phyloP scores from a whole-genome alignment of 2,888 invertebrate genomes.

The Odontocolon sp. region DNA sequence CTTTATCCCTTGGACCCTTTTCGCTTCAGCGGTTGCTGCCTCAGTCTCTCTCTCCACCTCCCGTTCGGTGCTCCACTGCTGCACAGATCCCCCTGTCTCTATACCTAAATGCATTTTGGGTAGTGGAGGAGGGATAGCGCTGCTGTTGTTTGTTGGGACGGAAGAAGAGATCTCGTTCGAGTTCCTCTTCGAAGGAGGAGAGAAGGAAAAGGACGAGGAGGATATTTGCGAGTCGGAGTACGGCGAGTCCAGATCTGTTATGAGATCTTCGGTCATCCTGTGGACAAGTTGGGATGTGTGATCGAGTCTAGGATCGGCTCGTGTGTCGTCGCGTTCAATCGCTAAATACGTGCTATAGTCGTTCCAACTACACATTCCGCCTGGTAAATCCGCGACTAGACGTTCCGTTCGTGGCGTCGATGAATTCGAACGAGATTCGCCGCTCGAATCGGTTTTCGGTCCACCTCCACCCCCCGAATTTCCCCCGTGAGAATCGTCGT shows the following conservation, averaged over 20 bases:
- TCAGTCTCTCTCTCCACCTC: slow-evolving; percentile 71
- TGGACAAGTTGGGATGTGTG: slow-evolving; percentile 61
- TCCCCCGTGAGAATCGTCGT: slow-evolving; percentile 69
- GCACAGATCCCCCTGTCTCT: slow-evolving; percentile 70
- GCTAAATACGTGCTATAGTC: slow-evolving; percentile 90
- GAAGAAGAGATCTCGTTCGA: slow-evolving; percentile 13
- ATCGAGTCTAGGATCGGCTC: slow-evolving; percentile 60
- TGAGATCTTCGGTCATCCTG: slow-evolving; percentile 64
- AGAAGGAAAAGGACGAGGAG: slow-evolving; percentile 29
- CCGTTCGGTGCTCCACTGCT: slow-evolving; percentile 69
- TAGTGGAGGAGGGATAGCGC: slow-evolving; percentile 42
- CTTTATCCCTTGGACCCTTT: slow-evolving; percentile 76
- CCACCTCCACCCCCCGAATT: slow-evolving; percentile 84
- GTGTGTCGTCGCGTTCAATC: slow-evolving; percentile 79
- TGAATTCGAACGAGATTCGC: slow-evolving; percentile 49
- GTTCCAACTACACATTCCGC: slow-evolving; percentile 91
- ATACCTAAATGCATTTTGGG: slow-evolving; percentile 76
- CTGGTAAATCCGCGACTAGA: slow-evolving; percentile 88
- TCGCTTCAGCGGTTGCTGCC: slow-evolving; percentile 70
- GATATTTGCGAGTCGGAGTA: slow-evolving; percentile 29
- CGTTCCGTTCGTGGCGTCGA: slow-evolving; percentile 83
- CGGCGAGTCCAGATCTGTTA: slow-evolving; percentile 39
- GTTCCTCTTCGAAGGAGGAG: slow-evolving; percentile 7
- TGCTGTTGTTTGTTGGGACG: slow-evolving; percentile 19
- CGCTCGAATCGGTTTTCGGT: slow-evolving; percentile 68